A percentile compares a stretch with the other conserved stretches of the same genome.
Conservation (phyloP, 2,888 invertebrate species). For the Zhuqinia jingwanae region DNA sequence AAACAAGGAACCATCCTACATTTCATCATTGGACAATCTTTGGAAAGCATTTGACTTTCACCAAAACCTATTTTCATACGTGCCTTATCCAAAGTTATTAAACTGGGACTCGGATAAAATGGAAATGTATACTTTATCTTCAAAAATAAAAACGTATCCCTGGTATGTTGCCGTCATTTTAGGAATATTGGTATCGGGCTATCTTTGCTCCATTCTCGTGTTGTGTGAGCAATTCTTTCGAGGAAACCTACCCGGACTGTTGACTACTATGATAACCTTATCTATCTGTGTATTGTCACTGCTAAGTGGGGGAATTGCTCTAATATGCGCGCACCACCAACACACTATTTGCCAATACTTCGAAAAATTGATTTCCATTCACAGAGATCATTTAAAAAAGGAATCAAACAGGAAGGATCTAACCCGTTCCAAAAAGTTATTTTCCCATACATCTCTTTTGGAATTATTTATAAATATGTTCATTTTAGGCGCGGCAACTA, state of each 20-base stretch:
- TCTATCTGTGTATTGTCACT: neutral
- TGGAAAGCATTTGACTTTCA: slow-evolving; percentile 37
- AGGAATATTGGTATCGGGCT: neutral
- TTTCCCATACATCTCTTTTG: neutral
- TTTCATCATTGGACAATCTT: neutral
- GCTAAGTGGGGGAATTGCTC: neutral
- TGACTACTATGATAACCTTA: neutral
- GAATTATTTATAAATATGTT: neutral
- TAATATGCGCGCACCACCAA: neutral
- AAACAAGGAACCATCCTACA: too few relatives aligned
- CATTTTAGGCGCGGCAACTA: neutral
- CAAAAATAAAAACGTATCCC: neutral
- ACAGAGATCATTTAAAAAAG: neutral
- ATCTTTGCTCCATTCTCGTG: neutral
- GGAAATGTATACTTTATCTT: neutral
- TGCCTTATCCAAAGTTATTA: slow-evolving; percentile 15
- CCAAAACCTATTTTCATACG: neutral
- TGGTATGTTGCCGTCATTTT: slow-evolving; percentile 9
- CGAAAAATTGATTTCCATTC: neutral
- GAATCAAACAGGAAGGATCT: neutral
- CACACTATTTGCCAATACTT: slow-evolving; percentile 20
- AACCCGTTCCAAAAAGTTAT: neutral
- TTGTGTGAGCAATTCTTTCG: neutral
- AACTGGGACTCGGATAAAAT: neutral
- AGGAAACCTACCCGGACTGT: neutral